A percentile compares a stretch with the other conserved stretches of the same genome.
Evolutionary conservation across 2,888 invertebrate species (phyloP).

Genomic region (Campopleginae sp.): DNA sequence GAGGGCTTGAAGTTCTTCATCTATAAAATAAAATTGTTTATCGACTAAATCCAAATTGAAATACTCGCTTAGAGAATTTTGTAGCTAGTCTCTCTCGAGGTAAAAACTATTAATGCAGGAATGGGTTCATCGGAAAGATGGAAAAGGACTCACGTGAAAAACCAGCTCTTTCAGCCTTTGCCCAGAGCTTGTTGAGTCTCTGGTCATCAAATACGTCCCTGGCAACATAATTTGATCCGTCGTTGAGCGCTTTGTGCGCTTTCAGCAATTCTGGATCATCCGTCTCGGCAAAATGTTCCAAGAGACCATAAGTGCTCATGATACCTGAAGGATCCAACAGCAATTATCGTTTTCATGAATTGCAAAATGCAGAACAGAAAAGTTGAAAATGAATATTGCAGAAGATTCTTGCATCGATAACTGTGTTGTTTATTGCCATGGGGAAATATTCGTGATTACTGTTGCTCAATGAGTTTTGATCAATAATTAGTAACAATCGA

Average conservation of each 20-base stretch:
- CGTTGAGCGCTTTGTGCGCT: conserved; percentile 85
- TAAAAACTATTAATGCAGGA: background rate
- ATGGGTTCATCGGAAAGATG: background rate
- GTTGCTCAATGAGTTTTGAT: background rate
- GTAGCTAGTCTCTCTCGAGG: background rate
- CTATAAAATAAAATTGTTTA: conserved; percentile 76
- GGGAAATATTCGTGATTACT: background rate
- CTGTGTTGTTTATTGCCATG: background rate
- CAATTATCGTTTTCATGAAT: background rate
- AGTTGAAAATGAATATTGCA: background rate
- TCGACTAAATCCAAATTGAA: background rate
- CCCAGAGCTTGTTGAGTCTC: conserved; percentile 95
- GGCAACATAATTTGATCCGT: conserved; percentile 82
- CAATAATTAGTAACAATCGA: background rate
- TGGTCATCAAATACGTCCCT: conserved; percentile 95
- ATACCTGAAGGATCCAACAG: conserved; percentile 85
- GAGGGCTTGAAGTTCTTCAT: conserved; percentile 92
- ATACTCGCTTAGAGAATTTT: background rate
- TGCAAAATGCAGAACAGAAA: background rate
- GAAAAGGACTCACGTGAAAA: conserved; percentile 87
- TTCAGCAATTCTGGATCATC: conserved; percentile 86
- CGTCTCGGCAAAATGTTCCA: conserved; percentile 92
- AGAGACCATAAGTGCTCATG: conserved; percentile 92
- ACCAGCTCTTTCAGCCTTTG: conserved; percentile 94
- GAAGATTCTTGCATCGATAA: background rate